phyloP scores from a whole-genome alignment of 2,797 vertebrate genomes.

The Syngnathus acus region DNA sequence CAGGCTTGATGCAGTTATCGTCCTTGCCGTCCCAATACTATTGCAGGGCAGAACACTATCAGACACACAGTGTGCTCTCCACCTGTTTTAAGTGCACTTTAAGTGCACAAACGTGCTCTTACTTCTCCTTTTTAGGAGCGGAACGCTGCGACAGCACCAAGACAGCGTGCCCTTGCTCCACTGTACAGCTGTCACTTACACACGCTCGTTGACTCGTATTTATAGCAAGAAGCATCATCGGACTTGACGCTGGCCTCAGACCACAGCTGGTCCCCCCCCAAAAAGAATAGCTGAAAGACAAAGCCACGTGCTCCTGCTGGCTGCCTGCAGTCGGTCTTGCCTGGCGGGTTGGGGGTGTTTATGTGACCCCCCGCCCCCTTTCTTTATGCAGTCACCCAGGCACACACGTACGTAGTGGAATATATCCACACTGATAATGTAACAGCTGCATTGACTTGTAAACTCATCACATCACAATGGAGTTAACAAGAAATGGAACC shows the following conservation, averaged over 20 bases:
- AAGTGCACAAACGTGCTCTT: conserved; percentile 43
- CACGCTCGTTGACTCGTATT: conserved; percentile 70
- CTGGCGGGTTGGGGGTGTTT: conserved; percentile 61
- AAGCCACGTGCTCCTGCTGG: conserved; percentile 73
- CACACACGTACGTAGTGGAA: conserved; percentile 22
- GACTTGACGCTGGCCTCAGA: conserved; percentile 59
- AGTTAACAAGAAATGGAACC: conserved; percentile 12
- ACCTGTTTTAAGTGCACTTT: too few relatives aligned
- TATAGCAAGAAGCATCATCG: conserved; percentile 75
- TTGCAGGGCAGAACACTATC: background rate
- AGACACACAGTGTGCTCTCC: background rate
- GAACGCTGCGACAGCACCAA: conserved; percentile 53
- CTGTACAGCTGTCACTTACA: conserved; percentile 77
- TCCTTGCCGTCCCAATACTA: background rate
- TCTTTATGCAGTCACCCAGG: conserved; percentile 17
- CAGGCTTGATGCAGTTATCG: too few relatives aligned
- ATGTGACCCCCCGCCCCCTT: conserved; percentile 25
- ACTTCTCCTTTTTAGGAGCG: conserved; percentile 63
- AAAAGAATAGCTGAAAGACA: conserved; percentile 72
- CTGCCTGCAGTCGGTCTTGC: conserved; percentile 61
- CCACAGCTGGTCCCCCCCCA: conserved; percentile 76
- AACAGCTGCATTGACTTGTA: conserved; percentile 60
- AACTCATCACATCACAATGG: conserved; percentile 34
- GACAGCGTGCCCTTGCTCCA: conserved; percentile 68
- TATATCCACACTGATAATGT: conserved; percentile 31